A percentile compares a stretch with the other conserved stretches of the same genome.
Conservation (phyloP, 2,888 invertebrate species). For the Spilosoma lubricipeda region DNA sequence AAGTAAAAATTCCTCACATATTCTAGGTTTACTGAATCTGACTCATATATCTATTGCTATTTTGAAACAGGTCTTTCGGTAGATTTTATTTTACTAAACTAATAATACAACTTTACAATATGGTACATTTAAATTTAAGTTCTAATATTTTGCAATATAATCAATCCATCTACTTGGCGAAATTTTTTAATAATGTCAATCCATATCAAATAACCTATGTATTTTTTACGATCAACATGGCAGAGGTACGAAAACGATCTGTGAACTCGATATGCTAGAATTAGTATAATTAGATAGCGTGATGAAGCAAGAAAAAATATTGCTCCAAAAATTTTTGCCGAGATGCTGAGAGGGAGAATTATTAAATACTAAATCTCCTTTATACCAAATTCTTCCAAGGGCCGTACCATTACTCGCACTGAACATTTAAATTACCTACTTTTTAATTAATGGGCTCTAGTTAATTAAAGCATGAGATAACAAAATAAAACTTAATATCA, state of each 20-base stretch:
- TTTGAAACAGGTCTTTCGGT: not conserved
- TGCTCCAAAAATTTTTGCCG: not conserved
- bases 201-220: slow-evolving; percentile 37
- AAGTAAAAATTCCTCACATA: slow-evolving; percentile 15
- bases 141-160: not conserved
- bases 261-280: slow-evolving; percentile 25
- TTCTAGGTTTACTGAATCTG: slow-evolving; percentile 6
- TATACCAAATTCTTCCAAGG: not conserved
- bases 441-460: not conserved
- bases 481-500: not conserved
- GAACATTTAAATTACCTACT: not conserved
- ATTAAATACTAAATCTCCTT: not conserved
- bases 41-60: slow-evolving; percentile 8
- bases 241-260: slow-evolving; percentile 23
- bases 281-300: slow-evolving; percentile 28
- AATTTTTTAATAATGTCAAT: slow-evolving; percentile 33
- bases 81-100: not conserved
- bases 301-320: not conserved
- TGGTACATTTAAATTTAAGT: slow-evolving; percentile 1
- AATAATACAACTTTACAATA: slow-evolving; percentile 16
- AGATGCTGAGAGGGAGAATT: not conserved
- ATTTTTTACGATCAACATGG: slow-evolving; percentile 32
- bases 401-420: not conserved
- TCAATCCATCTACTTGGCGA: slow-evolving; percentile 32
- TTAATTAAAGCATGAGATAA: slow-evolving; percentile 3